These are phyloP conservation scores for Dynastes maya DNA, from an alignment of 2,888 invertebrate genomes.

Conservation along the genomic window DNA sequence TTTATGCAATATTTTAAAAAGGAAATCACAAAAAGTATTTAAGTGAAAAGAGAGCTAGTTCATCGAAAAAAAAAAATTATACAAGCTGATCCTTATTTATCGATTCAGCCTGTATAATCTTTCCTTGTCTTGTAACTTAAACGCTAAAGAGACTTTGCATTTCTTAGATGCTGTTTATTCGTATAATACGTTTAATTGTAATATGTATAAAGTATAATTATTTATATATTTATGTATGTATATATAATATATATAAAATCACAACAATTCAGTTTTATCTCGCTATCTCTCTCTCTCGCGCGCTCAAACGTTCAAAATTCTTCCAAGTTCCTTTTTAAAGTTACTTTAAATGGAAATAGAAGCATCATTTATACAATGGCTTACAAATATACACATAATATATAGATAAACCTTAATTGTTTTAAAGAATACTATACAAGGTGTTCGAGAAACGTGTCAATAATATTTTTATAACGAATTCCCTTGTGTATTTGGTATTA, in stretches of 20 bases:
- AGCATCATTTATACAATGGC: not conserved
- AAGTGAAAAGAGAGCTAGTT: not conserved
- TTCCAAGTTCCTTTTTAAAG: too few species aligned
- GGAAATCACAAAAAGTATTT: slow-evolving; percentile 2
- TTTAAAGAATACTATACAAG: not conserved
- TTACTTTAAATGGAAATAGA: not conserved
- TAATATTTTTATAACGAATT: too few species aligned
- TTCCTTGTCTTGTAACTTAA: not conserved
- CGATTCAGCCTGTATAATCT: too few species aligned
- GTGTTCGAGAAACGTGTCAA: too few species aligned
- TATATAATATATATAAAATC: slow-evolving; percentile 42
- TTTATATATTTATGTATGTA: slow-evolving; percentile 40
- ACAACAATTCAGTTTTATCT: slow-evolving; percentile 41
- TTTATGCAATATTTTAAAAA: not conserved
- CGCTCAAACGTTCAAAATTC: not conserved
- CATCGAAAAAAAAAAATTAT: too few species aligned
- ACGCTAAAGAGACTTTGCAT: slow-evolving; percentile 4
- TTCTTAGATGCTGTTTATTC: not conserved
- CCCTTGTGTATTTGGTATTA: too few species aligned
- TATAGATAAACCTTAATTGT: slow-evolving; percentile 28
- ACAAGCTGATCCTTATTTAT: too few species aligned
- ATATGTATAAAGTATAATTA: slow-evolving; percentile 15
- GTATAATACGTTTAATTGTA: not conserved
- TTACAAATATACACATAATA: slow-evolving; percentile 15
- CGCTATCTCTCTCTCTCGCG: not conserved